Percentiles rank a stretch among this genome's conserved stretches.
These are phyloP conservation scores for Xestia xanthographa DNA, from an alignment of 2,888 invertebrate species.

Conservation along the genomic window DNA sequence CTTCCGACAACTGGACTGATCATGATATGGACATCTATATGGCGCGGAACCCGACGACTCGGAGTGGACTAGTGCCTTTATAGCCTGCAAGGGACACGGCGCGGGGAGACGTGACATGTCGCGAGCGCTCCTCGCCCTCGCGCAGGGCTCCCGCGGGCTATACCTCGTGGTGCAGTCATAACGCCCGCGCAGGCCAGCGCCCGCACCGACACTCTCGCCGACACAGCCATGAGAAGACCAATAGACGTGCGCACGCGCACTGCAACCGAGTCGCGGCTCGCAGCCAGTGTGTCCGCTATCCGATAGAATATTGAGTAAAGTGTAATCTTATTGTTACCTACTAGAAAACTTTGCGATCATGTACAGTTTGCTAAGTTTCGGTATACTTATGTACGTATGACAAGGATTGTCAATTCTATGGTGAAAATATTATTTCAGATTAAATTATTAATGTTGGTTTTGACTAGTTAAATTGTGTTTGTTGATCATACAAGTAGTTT, in stretches of 20 bases:
- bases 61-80: slow-evolving; percentile 96
- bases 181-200: slow-evolving; percentile 67
- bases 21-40: slow-evolving; percentile 99
- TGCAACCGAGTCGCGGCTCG: slow-evolving; percentile 59
- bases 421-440: slow-evolving; percentile 15
- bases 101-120: slow-evolving; percentile 73
- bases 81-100: slow-evolving; percentile 86
- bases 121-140: slow-evolving; percentile 74
- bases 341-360: slow-evolving; percentile 51
- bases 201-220: slow-evolving; percentile 69
- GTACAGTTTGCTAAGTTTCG: slow-evolving; percentile 56
- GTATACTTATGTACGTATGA: slow-evolving; percentile 28
- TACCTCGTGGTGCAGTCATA: slow-evolving; percentile 79
- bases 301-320: slow-evolving; percentile 60
- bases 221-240: slow-evolving; percentile 58
- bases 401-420: slow-evolving; percentile 16
- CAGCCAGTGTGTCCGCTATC: slow-evolving; percentile 60
- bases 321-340: slow-evolving; percentile 66
- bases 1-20: slow-evolving; percentile 98
- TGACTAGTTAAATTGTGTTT: slow-evolving; percentile 24
- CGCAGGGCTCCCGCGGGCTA: slow-evolving; percentile 69
- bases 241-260: slow-evolving; percentile 60
- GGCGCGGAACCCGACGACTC: slow-evolving; percentile 96
- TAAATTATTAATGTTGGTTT: slow-evolving; percentile 1
- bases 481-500: neutral